Percentiles rank a stretch among this genome's conserved stretches.
Conservation (phyloP, 2,113 vertebrate species). For the Hyperopisus bebe region DNA sequence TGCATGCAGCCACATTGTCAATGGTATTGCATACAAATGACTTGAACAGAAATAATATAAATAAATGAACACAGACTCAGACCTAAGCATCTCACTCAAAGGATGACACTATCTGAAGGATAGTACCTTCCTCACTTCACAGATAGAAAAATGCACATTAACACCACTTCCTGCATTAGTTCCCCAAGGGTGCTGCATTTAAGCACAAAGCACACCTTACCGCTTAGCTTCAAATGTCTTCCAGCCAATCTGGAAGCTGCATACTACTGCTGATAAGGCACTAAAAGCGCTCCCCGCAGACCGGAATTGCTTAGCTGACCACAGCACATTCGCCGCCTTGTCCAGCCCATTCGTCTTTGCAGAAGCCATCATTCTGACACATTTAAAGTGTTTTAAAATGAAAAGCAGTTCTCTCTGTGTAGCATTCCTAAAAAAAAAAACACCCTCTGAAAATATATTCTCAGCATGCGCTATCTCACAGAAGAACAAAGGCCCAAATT, state of each 20-base stretch:
- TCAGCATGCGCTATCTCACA: conserved; percentile 78
- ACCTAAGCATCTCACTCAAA: background rate
- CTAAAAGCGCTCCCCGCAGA: background rate
- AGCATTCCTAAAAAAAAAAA: conserved; percentile 81
- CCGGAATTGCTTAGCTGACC: conserved; percentile 96
- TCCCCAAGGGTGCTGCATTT: background rate
- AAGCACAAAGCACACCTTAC: background rate
- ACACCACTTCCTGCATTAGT: background rate
- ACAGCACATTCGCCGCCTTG: conserved; percentile 92
- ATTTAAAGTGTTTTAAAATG: conserved; percentile 98
- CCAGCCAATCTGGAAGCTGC: background rate
- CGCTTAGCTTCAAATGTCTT: background rate
- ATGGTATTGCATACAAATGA: background rate
- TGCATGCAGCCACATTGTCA: background rate
- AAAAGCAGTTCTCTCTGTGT: conserved; percentile 80
- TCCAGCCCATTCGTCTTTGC: conserved; percentile 92
- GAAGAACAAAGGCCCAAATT: conserved; percentile 50
- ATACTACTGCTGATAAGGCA: background rate
- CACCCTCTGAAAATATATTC: conserved; percentile 76
- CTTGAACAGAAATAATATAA: background rate
- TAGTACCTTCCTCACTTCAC: background rate
- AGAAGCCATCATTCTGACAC: conserved; percentile 92
- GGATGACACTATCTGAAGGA: background rate
- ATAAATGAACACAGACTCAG: background rate
- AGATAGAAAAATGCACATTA: background rate